Conservation (phyloP, 2,797 vertebrate species). For the Pseudocheirus occidentalis region DNA sequence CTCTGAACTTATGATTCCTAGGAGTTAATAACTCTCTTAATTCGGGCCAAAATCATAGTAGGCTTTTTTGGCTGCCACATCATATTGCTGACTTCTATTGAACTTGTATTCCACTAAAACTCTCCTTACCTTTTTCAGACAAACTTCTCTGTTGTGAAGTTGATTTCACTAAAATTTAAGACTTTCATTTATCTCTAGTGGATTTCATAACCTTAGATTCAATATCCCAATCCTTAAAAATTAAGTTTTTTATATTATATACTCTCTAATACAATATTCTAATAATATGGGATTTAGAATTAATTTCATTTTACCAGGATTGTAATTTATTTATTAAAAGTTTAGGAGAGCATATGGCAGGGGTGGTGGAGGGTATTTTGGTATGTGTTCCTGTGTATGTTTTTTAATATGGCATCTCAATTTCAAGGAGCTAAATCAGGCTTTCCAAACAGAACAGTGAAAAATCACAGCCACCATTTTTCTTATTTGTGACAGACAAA, state of each 20-base stretch:
- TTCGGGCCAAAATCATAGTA: neutral
- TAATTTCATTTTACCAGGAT: slow-evolving; percentile 47
- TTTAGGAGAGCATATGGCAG: neutral
- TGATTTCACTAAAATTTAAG: neutral
- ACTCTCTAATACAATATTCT: neutral
- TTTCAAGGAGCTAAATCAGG: slow-evolving; percentile 33
- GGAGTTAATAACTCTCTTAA: neutral
- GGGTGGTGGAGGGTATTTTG: slow-evolving; percentile 6
- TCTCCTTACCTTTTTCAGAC: neutral
- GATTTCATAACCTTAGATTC: neutral
- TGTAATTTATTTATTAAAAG: neutral
- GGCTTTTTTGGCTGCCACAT: neutral
- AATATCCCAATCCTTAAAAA: neutral
- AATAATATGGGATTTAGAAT: slow-evolving; percentile 26
- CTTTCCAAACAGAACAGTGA: slow-evolving; percentile 44
- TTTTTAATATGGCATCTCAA: neutral
- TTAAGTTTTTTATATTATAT: slow-evolving; percentile 1
- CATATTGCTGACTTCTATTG: neutral
- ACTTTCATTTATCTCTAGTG: neutral
- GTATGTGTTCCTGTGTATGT: neutral
- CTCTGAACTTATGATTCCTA: neutral
- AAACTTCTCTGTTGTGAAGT: neutral
- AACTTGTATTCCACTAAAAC: neutral
- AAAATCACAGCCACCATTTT: slow-evolving; percentile 36
- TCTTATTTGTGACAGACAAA: slow-evolving; percentile 60